phyloP scores from a whole-genome alignment of 2,113 vertebrate genomes.

The Phrynosoma platyrhinos region DNA sequence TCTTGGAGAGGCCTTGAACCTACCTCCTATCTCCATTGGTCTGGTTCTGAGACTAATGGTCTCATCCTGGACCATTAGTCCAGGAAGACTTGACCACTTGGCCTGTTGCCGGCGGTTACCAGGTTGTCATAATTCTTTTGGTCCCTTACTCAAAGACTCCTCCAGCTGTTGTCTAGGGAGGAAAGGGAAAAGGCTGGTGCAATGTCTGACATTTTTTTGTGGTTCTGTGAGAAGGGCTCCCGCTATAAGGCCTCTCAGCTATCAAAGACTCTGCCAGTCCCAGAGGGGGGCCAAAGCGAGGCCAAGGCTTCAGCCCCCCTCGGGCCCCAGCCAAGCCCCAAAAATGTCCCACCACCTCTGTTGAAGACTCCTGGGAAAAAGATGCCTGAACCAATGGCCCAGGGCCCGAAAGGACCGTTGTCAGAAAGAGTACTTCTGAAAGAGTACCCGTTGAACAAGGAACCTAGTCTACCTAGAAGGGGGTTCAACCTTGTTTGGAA shows the following conservation, averaged over 20 bases:
- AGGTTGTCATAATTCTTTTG: slow-evolving; percentile 8
- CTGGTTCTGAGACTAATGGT: too few relatives aligned
- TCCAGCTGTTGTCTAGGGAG: background rate
- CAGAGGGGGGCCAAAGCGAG: background rate
- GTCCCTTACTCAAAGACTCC: background rate
- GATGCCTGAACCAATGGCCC: fast-evolving
- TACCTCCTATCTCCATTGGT: too few relatives aligned
- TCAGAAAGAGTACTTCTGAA: background rate
- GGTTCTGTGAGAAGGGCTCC: background rate
- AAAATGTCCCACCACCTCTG: background rate
- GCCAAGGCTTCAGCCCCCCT: background rate
- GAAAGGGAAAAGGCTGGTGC: background rate
- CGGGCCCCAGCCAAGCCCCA: background rate
- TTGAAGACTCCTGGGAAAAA: background rate
- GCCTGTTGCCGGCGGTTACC: background rate
- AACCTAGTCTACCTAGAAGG: fast-evolving
- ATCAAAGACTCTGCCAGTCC: background rate
- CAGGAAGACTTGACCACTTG: background rate
- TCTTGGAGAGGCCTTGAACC: too few relatives aligned
- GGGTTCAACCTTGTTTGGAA: background rate
- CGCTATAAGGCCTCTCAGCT: background rate
- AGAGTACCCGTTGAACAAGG: background rate
- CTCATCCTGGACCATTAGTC: background rate
- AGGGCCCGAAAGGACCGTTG: background rate
- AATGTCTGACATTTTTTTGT: slow-evolving; percentile 17